Percentiles rank a stretch among this genome's conserved stretches.
These are phyloP conservation scores for Promerops cafer DNA, from an alignment of 2,113 vertebrate species.

Conservation along the genomic window DNA sequence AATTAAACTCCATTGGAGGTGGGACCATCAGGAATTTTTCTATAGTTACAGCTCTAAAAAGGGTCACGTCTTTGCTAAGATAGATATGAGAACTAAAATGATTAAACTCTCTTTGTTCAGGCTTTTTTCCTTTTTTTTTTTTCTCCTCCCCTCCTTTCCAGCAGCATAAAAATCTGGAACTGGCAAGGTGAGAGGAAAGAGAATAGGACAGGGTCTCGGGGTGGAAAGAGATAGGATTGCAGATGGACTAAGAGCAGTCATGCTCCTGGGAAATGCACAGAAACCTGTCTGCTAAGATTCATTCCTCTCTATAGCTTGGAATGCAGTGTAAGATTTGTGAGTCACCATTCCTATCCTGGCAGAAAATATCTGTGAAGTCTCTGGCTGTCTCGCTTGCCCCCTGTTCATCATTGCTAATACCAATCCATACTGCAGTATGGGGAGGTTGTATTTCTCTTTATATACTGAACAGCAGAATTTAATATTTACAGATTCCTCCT, in stretches of 20 bases:
- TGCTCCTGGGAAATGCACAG: constrained; percentile 40
- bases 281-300: constrained; percentile 47
- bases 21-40: background rate
- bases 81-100: background rate
- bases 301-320: constrained; percentile 36
- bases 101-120: background rate
- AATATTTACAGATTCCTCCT: background rate
- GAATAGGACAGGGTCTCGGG: constrained; percentile 29
- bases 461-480: background rate
- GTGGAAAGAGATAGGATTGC: constrained; percentile 37
- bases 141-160: fast-evolving
- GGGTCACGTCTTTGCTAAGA: background rate
- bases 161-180: background rate
- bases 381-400: constrained; percentile 26
- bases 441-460: constrained; percentile 6
- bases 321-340: constrained; percentile 51
- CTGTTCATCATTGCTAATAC: constrained; percentile 11
- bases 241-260: constrained; percentile 1
- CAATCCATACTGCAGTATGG: background rate
- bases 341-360: constrained; percentile 28
- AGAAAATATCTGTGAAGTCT: constrained; percentile 56
- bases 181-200: constrained; percentile 33
- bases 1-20: background rate
- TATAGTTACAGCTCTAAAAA: background rate
- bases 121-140: background rate